Conservation (phyloP, 2,888 invertebrate genomes). For the Ptychoptera albimana region DNA sequence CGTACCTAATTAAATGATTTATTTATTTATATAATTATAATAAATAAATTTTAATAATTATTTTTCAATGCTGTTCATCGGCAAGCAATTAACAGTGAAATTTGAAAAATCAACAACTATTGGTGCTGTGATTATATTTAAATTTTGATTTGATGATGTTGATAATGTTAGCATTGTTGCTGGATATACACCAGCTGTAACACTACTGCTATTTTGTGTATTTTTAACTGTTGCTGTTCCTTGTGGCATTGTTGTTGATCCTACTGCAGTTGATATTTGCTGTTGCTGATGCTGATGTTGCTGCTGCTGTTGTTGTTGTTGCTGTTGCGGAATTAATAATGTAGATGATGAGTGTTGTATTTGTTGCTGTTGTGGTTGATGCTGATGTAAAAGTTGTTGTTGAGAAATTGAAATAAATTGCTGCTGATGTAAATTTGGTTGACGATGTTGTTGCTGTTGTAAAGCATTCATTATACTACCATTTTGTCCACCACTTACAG, state of each 20-base stretch:
- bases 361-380: conserved; percentile 12
- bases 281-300: conserved; percentile 16
- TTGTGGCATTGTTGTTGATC: background rate
- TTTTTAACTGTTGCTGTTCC: conserved; percentile 13
- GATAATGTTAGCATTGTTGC: conserved; percentile 13
- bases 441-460: conserved; percentile 6
- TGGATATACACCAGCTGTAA: conserved; percentile 11
- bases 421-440: conserved; percentile 4
- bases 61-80: too few species aligned
- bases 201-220: conserved; percentile 18
- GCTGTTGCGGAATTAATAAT: conserved; percentile 16
- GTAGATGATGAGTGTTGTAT: conserved; percentile 15
- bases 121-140: conserved; percentile 19
- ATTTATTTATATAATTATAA: too few species aligned
- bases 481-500: too few species aligned
- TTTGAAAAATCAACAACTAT: conserved; percentile 22
- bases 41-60: too few species aligned
- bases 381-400: conserved; percentile 3
- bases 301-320: conserved; percentile 7
- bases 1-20: too few species aligned
- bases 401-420: background rate
- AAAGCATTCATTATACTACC: background rate
- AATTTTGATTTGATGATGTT: conserved; percentile 14
- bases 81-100: conserved; percentile 17
- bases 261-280: conserved; percentile 6